A percentile compares a stretch with the other conserved stretches of the same genome.
phyloP scores from a whole-genome alignment of 2,888 invertebrate species.

The Nomada ferruginata region DNA sequence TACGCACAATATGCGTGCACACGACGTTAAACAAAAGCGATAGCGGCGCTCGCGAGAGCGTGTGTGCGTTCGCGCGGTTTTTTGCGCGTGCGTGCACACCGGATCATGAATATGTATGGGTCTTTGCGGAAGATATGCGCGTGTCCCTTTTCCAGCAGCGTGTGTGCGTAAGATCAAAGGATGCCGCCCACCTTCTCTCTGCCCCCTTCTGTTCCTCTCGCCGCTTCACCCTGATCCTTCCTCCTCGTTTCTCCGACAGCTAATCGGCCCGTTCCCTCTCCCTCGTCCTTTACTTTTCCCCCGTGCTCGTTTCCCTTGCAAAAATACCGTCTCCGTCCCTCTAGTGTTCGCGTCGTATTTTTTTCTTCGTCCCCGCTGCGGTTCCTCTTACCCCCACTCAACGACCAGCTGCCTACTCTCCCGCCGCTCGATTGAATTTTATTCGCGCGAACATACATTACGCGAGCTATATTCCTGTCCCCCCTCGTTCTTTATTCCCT shows the following conservation, averaged over 20 bases:
- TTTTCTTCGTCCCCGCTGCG: constrained; percentile 19
- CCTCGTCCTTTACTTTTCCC: constrained; percentile 37
- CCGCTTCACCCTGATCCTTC: constrained; percentile 21
- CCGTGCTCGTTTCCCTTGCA: constrained; percentile 16
- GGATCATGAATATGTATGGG: constrained; percentile 72
- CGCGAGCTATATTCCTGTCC: constrained; percentile 44
- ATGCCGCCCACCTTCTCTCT: constrained; percentile 76
- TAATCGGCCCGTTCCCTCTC: constrained; percentile 37
- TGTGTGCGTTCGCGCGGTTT: constrained; percentile 37
- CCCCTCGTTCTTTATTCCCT: neutral
- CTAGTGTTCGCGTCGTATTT: constrained; percentile 16
- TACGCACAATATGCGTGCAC: constrained; percentile 76
- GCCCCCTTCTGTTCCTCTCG: constrained; percentile 47
- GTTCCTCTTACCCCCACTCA: constrained; percentile 28
- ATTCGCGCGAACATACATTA: constrained; percentile 62
- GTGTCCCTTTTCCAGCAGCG: constrained; percentile 73
- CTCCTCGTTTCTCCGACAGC: constrained; percentile 29
- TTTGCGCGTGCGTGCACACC: constrained; percentile 62
- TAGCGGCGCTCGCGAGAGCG: constrained; percentile 19
- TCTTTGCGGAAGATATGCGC: constrained; percentile 72
- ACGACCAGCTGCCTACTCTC: neutral
- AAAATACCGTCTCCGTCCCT: constrained; percentile 33
- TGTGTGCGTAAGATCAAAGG: constrained; percentile 79
- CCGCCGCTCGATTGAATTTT: constrained; percentile 38
- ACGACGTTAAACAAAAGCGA: constrained; percentile 73